These are phyloP conservation scores for Diarsia brunnea DNA, from an alignment of 2,888 invertebrate species.

Conservation along the genomic window DNA sequence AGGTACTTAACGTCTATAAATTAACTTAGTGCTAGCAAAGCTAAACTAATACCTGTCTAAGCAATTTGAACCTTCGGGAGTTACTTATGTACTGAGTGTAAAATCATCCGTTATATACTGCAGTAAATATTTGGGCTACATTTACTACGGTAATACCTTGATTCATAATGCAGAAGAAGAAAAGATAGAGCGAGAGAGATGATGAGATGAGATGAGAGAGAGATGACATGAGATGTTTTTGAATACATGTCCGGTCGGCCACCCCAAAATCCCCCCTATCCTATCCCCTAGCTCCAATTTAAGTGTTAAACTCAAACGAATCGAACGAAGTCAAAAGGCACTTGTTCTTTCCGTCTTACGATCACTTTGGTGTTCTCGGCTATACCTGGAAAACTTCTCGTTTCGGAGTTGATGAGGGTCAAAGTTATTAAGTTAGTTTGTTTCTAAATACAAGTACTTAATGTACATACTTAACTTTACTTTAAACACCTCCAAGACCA, in stretches of 20 bases:
- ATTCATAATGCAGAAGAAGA: neutral
- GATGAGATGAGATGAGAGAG: too few relatives aligned
- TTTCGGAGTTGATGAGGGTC: neutral
- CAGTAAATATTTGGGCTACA: neutral
- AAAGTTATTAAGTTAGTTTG: too few relatives aligned
- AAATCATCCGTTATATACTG: neutral
- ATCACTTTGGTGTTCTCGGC: too few relatives aligned
- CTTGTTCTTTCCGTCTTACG: too few relatives aligned
- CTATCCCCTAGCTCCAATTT: too few relatives aligned
- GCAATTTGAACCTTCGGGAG: neutral
- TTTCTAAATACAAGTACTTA: too few relatives aligned
- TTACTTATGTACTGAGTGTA: neutral
- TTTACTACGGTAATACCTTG: neutral
- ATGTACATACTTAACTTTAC: too few relatives aligned
- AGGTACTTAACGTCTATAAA: neutral
- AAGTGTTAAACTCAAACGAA: conserved; percentile 6
- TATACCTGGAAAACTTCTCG: neutral
- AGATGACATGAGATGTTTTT: too few relatives aligned
- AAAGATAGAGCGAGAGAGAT: too few relatives aligned
- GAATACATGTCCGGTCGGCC: neutral
- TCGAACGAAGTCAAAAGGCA: too few relatives aligned
- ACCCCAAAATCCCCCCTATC: too few relatives aligned
- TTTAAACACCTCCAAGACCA: too few relatives aligned
- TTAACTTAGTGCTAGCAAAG: neutral
- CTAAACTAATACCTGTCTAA: neutral